phyloP scores from a whole-genome alignment of 2,797 vertebrate species.

The Pseudocheirus occidentalis region DNA sequence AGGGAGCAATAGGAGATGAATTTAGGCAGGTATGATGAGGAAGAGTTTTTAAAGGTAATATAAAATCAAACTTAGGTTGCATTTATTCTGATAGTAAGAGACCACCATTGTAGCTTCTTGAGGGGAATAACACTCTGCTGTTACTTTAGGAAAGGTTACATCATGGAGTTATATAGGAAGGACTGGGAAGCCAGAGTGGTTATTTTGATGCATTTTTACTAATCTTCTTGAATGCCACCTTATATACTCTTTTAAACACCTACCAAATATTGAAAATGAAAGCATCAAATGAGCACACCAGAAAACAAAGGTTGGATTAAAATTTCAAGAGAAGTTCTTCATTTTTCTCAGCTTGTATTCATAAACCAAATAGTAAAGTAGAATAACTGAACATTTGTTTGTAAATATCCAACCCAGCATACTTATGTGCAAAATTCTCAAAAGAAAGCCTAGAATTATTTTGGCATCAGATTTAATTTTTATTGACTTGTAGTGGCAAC shows the following conservation, averaged over 20 bases:
- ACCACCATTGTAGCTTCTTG: neutral
- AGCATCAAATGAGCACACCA: neutral
- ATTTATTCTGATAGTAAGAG: neutral
- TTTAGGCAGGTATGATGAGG: neutral
- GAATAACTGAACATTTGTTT: neutral
- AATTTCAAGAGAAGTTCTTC: constrained; percentile 18
- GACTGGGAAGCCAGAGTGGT: constrained; percentile 27
- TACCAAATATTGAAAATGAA: constrained; percentile 34
- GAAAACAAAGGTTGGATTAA: constrained; percentile 1
- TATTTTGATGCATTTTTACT: constrained; percentile 16
- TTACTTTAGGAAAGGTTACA: neutral
- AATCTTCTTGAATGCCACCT: neutral
- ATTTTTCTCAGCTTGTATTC: constrained; percentile 2
- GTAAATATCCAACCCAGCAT: constrained; percentile 4
- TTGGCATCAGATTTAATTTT: neutral
- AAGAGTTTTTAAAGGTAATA: neutral
- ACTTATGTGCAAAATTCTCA: neutral
- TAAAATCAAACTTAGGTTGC: neutral
- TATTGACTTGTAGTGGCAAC: no score
- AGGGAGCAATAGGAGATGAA: neutral
- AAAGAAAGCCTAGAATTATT: neutral
- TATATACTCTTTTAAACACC: neutral
- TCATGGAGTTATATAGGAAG: neutral
- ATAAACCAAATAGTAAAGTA: constrained; percentile 34
- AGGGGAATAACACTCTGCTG: neutral